Base-by-base conservation (phyloP, 2,113 vertebrate species). In the Lipophrys pholis region DNA sequence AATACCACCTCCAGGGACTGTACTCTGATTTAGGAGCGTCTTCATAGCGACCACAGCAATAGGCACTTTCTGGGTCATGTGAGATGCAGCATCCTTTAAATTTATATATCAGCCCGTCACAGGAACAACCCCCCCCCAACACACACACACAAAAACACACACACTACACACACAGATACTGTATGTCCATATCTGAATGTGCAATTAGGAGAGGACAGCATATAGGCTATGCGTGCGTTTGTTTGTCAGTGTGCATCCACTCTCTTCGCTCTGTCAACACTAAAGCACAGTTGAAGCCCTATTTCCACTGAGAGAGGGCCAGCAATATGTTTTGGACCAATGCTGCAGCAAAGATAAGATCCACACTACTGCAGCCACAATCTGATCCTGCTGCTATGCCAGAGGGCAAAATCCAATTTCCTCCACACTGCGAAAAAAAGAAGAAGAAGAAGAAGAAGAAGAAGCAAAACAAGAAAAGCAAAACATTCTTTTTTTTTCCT, bases 391-490 rank as follows among this genome's bases (percentile, higher is more conserved):
- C 76, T 3, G 57, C 78, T 72, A 80, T 83, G 86, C 84, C 85
- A 71, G 52, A 80, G 85, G 87, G 69, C 76, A 83, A 87, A 91
- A 91, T 91, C 87, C 82, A 90, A 90, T 92, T 91, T 92, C 87
- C 87, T 87, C 56, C 60, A 55, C 16, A 49, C 63, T 60, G 49
- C 7, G 8, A 6, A n/a, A 49, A 66, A 46, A 8, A 53, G 57
- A 78, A 58, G 74, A 81, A 69, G 53, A 43, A 59, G 43, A n/a
- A n/a, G n/a, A n/a, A n/a, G n/a, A 36, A 58, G 51, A 74, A 40
- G 65, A 78, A 62, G 80, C 45, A 81, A 86, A 87, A 78, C 41
- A 68, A 77, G 53, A 56, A 62, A 73, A 62, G 68, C 71, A 83
- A 87, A 86, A 58, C 40, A 59, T 61, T 68, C 84, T 83, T 77